Evolutionary conservation across 2,888 invertebrate genomes (phyloP).

Genomic region (Drosophila flavopinicola): DNA sequence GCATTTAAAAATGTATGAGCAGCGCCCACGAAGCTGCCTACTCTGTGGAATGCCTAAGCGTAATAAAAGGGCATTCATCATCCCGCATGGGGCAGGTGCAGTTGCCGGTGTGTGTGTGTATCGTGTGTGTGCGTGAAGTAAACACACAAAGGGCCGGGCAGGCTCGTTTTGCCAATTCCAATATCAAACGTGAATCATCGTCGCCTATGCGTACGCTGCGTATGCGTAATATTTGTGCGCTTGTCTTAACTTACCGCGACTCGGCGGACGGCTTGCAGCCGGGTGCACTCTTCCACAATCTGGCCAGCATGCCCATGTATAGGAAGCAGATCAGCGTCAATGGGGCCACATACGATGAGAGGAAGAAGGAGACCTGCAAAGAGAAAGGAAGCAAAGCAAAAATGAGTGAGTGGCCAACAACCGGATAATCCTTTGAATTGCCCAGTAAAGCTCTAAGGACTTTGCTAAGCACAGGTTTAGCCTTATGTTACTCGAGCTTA

Average conservation of each 20-base stretch:
- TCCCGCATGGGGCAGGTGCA: slow-evolving; percentile 45
- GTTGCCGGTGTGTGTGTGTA: neutral
- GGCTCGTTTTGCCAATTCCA: slow-evolving; percentile 36
- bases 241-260: slow-evolving; percentile 82
- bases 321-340: slow-evolving; percentile 93
- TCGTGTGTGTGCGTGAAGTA: slow-evolving; percentile 19
- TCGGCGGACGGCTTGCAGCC: slow-evolving; percentile 93
- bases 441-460: slow-evolving; percentile 4
- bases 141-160: slow-evolving; percentile 20
- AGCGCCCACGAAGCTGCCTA: slow-evolving; percentile 41
- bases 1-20: slow-evolving; percentile 69
- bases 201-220: slow-evolving; percentile 24
- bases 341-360: slow-evolving; percentile 95
- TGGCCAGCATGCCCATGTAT: slow-evolving; percentile 94
- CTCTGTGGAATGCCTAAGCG: slow-evolving; percentile 29
- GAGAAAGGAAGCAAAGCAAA: neutral
- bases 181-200: slow-evolving; percentile 15
- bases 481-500: no score
- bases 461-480: neutral
- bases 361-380: slow-evolving; percentile 91
- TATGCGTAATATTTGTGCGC: slow-evolving; percentile 39
- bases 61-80: slow-evolving; percentile 68
- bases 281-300: slow-evolving; percentile 92
- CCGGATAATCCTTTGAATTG: neutral
- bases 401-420: neutral